A percentile compares a stretch with the other conserved stretches of the same genome.
Evolutionary conservation across 2,113 vertebrate species (phyloP).

Genomic region (Melanerpes formicivorus): DNA sequence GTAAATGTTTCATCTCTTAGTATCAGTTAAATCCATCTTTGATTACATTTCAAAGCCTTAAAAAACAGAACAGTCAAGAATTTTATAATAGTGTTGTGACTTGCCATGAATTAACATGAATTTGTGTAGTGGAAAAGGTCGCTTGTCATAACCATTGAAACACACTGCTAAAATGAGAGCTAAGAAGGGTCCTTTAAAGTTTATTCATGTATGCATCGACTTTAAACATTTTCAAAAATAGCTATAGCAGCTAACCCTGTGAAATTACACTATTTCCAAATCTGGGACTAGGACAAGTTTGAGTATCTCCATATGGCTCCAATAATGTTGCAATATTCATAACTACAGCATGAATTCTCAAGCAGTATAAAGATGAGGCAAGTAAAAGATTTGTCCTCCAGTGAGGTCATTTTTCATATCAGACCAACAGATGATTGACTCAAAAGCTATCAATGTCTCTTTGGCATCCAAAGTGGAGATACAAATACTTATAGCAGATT

Average conservation of each 20-base stretch:
- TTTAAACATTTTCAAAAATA: neutral
- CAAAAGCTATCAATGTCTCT: neutral
- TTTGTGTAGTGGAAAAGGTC: neutral
- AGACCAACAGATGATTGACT: neutral
- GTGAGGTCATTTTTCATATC: neutral
- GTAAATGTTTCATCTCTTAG: constrained; percentile 17
- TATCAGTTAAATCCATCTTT: constrained; percentile 32
- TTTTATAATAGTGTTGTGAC: constrained; percentile 10
- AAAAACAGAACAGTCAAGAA: neutral
- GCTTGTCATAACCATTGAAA: neutral
- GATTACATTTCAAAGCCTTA: constrained; percentile 40
- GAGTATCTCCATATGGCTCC: neutral
- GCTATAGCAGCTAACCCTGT: neutral
- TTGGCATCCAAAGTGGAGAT: constrained; percentile 16
- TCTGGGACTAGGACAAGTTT: neutral
- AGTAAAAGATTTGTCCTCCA: neutral
- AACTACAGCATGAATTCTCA: neutral
- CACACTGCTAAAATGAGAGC: neutral
- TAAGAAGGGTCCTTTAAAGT: neutral
- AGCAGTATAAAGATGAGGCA: neutral
- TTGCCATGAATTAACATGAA: constrained; percentile 31
- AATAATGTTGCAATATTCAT: neutral
- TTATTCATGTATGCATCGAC: neutral
- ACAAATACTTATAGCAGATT: constrained; percentile 12
- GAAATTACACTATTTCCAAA: neutral